A percentile compares a stretch with the other conserved stretches of the same genome.
Evolutionary conservation across 2,888 invertebrate species (phyloP).

Genomic region (Lumbricus terrestris): DNA sequence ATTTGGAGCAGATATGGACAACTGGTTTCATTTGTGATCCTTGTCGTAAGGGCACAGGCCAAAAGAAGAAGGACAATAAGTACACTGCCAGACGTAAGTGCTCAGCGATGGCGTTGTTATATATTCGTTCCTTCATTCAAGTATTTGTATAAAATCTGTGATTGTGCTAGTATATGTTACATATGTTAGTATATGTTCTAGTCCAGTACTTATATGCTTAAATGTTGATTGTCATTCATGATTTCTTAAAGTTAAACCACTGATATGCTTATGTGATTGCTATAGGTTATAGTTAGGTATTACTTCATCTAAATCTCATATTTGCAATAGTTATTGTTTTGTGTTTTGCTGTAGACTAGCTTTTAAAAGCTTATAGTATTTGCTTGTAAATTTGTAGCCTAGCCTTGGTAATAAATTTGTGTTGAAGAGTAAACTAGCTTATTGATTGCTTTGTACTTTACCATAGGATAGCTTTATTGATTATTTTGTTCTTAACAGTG

Average conservation of each 20-base stretch:
- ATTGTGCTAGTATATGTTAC: too few species aligned
- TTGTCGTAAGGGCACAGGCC: conserved; percentile 86
- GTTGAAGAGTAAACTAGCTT: background rate
- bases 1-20: conserved; percentile 78
- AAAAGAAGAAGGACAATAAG: conserved; percentile 92
- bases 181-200: too few species aligned
- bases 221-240: background rate
- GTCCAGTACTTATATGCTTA: background rate
- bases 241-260: too few species aligned
- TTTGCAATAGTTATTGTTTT: background rate
- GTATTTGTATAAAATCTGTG: too few species aligned
- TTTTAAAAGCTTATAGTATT: too few species aligned
- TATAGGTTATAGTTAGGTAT: background rate
- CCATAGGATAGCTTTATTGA: background rate
- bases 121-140: too few species aligned
- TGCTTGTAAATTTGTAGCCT: too few species aligned
- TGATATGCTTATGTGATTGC: background rate
- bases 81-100: conserved; percentile 81
- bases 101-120: background rate
- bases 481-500: background rate
- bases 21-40: conserved; percentile 78
- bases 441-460: background rate
- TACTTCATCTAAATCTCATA: background rate
- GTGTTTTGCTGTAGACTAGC: background rate
- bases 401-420: background rate